Conservation (phyloP, 2,113 vertebrate species). For the Neolamprologus tretocephalus region DNA sequence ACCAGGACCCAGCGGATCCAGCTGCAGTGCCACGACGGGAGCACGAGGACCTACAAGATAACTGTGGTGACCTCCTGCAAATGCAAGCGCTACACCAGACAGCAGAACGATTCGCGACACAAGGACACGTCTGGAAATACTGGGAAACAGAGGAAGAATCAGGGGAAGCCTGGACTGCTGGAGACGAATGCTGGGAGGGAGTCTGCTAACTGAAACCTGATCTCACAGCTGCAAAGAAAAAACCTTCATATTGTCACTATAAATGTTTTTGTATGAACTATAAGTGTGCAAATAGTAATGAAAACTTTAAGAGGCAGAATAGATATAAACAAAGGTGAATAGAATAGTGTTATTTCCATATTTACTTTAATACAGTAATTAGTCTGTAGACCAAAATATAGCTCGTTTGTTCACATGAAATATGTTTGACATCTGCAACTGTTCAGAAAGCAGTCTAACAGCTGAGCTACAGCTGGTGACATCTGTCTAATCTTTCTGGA, state of each 20-base stretch:
- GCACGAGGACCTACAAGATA: conserved; percentile 90
- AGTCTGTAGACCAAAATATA: background rate
- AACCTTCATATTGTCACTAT: background rate
- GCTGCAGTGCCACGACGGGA: conserved; percentile 88
- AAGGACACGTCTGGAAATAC: conserved; percentile 67
- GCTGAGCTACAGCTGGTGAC: background rate
- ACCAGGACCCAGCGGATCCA: conserved; percentile 87
- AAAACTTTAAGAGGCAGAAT: background rate
- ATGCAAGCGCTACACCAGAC: conserved; percentile 87
- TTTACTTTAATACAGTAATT: background rate
- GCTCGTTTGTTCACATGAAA: background rate
- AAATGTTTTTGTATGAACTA: background rate
- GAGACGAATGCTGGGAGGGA: conserved; percentile 55
- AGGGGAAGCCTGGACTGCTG: conserved; percentile 65
- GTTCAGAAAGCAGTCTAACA: background rate
- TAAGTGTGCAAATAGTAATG: background rate
- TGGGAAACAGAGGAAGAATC: conserved; percentile 71
- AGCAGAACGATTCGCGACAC: conserved; percentile 87
- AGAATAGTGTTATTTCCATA: background rate
- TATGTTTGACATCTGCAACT: background rate
- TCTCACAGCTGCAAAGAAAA: background rate
- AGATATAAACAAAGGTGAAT: background rate
- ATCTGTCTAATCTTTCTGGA: background rate
- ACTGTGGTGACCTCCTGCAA: conserved; percentile 91
- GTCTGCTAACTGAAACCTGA: conserved; percentile 30